phyloP scores from a whole-genome alignment of 2,113 vertebrate genomes.

The Alligator sinensis region DNA sequence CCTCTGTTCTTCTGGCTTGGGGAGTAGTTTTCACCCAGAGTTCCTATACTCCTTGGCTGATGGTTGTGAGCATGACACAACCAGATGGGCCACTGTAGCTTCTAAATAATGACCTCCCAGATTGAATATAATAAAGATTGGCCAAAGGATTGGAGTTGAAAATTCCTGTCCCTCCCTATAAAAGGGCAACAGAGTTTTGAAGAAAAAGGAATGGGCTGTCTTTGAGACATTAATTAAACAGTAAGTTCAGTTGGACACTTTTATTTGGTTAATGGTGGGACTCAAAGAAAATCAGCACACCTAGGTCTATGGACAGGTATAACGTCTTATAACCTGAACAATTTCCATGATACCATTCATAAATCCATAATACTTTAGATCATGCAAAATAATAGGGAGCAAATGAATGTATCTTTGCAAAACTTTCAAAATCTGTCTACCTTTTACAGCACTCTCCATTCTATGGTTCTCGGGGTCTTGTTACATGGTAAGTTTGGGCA shows the following conservation, averaged over 20 bases:
- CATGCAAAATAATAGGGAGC: not conserved
- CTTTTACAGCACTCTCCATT: not conserved
- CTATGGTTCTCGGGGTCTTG: not conserved
- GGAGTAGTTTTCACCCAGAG: not conserved
- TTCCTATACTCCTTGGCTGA: not conserved
- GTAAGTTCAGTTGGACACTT: not conserved
- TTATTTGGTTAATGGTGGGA: not conserved
- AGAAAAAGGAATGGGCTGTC: fast-evolving
- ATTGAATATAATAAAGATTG: not conserved
- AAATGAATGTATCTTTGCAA: not conserved
- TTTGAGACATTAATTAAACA: not conserved
- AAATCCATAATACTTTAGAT: not conserved
- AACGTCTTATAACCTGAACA: not conserved
- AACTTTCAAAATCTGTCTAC: not conserved
- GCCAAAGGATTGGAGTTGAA: not conserved
- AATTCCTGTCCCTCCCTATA: not conserved
- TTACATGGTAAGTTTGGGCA: too few species aligned
- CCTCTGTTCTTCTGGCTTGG: fast-evolving
- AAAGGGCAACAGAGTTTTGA: not conserved
- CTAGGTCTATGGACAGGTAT: not conserved
- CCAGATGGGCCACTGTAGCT: not conserved
- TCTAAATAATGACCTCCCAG: not conserved
- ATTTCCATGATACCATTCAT: not conserved
- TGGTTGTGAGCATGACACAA: not conserved
- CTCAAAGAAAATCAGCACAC: not conserved